Conservation (phyloP, 2,113 vertebrate species). For the Hyperopisus bebe region DNA sequence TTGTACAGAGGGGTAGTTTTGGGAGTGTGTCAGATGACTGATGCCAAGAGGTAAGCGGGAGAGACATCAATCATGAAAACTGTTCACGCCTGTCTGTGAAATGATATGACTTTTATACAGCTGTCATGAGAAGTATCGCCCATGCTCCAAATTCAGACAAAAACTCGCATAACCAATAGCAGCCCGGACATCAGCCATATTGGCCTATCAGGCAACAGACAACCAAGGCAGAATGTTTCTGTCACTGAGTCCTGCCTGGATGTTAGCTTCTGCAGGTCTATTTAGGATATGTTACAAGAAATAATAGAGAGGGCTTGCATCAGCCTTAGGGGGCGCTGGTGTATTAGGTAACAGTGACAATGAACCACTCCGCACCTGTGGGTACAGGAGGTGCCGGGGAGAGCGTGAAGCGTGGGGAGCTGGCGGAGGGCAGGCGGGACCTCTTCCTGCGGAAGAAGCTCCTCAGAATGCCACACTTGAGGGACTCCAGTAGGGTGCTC, state of each 20-base stretch:
- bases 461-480: constrained; percentile 88
- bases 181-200: neutral
- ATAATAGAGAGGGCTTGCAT: neutral
- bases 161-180: neutral
- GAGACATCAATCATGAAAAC: neutral
- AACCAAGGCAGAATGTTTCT: neutral
- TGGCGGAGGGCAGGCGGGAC: constrained; percentile 72
- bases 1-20: neutral
- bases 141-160: neutral
- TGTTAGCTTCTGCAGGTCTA: neutral
- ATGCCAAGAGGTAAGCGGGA: neutral
- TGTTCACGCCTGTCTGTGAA: constrained; percentile 2
- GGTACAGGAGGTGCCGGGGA: constrained; percentile 83
- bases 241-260: neutral
- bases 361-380: constrained; percentile 60
- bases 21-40: neutral
- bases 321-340: neutral
- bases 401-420: constrained; percentile 74
- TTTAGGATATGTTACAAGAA: neutral
- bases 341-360: neutral
- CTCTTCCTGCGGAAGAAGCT: constrained; percentile 89
- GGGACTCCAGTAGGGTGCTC: constrained; percentile 85
- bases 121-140: neutral
- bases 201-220: neutral
- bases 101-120: neutral